Evolutionary conservation across 2,113 vertebrate species (phyloP).

Genomic region (Hipposideros armiger): DNA sequence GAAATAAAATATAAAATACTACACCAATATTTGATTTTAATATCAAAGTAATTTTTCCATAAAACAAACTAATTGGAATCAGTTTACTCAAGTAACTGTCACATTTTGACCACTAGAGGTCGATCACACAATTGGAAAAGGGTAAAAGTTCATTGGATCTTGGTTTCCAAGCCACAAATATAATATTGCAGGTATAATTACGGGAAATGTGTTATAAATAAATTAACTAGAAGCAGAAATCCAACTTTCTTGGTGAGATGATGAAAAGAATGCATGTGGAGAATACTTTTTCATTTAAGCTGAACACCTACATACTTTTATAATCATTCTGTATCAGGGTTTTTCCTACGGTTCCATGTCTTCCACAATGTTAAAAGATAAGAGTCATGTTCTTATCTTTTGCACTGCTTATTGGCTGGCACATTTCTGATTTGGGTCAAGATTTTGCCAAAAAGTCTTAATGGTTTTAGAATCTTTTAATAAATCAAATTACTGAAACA

Average conservation of each 20-base stretch:
- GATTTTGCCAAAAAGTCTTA: neutral
- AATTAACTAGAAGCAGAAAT: neutral
- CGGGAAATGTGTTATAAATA: neutral
- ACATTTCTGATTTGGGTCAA: neutral
- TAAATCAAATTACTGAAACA: neutral
- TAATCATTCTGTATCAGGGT: neutral
- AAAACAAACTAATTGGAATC: conserved; percentile 12
- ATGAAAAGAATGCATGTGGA: neutral
- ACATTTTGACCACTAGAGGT: conserved; percentile 58
- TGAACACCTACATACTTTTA: neutral
- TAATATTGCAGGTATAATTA: neutral
- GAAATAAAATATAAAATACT: conserved; percentile 22
- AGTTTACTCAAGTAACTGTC: neutral
- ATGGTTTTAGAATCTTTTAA: neutral
- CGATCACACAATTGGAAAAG: conserved; percentile 41
- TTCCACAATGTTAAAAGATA: neutral
- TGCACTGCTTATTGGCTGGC: neutral
- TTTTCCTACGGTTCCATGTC: neutral
- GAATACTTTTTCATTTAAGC: neutral
- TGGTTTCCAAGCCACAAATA: neutral
- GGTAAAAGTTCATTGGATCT: neutral
- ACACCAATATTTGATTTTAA: neutral
- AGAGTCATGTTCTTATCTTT: neutral
- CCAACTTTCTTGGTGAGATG: neutral
- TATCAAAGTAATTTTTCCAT: neutral